Evolutionary conservation across 2,113 vertebrate genomes (phyloP), one percentile per base, ranked within the genome.

Genomic region (Mustela nigripes): DNA sequence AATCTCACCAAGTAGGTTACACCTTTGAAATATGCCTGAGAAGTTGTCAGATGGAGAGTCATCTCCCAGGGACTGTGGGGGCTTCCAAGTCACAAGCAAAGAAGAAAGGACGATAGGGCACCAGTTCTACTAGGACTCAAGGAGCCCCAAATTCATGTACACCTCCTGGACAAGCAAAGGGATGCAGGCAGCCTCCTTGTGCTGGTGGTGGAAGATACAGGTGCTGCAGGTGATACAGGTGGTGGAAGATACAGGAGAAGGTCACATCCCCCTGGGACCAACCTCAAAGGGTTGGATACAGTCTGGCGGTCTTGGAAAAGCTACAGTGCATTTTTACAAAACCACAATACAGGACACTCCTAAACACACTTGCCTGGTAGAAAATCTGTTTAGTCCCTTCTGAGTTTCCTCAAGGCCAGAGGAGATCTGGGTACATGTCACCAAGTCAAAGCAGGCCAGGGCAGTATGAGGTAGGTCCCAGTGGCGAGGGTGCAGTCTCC

Each of bases 401-500:
- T 24, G 93, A 56, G 78, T 71, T 79, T 79, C 65, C 87, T 78
- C 2, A 0, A 76, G 79, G 82, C 36, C 85, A 69, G 15, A 36
- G 53, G 26, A 71, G 50, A 26, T 14, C 48, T 53, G 11, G 65
- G 36, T 28, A 69, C 90, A 63, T 14, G 21, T 53, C 50, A 2
- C 21, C 4, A 4, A 74, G 24, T 65, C 53, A 50, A 26, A 62
- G 82, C 65, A 50, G n/a, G 48, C 89, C 9, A 62, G 62, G 67
- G n/a, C 33, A 8, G 53, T 7, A 2, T 4, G 78, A 92, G 19
- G 71, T 39, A 4, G 36, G 56, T 67, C 83, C 50, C 0, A 0
- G 45, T 2, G 0, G 65, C 0, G 0, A 39, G 36, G 31, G 53
- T 21, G 24, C 45, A 7, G 9, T 15, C 31, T 26, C 33, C 24